A percentile compares a stretch with the other conserved stretches of the same genome.
Conservation (phyloP, 2,797 vertebrate genomes). For the Megalops cyprinoides region DNA sequence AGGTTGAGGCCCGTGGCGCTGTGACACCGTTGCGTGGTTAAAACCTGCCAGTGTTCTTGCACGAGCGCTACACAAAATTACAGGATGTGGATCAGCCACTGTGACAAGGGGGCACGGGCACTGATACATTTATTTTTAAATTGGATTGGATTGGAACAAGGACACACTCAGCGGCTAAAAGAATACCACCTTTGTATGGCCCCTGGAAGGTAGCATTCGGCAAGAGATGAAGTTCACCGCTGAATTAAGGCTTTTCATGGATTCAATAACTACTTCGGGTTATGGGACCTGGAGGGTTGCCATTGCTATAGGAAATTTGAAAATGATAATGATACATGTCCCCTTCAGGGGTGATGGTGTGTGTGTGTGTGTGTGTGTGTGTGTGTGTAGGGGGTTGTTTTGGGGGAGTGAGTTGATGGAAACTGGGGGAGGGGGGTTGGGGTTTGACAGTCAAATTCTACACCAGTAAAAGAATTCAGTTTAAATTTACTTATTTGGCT, state of each 20-base stretch:
- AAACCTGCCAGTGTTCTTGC: not conserved
- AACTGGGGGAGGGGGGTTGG: not conserved
- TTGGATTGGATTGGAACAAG: slow-evolving; percentile 44
- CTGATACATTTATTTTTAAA: slow-evolving; percentile 43
- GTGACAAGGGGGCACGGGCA: slow-evolving; percentile 28
- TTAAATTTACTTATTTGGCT: not conserved
- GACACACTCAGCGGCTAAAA: slow-evolving; percentile 42
- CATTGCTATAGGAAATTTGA: slow-evolving; percentile 30
- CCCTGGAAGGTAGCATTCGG: slow-evolving; percentile 36
- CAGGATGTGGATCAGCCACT: slow-evolving; percentile 35
- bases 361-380: not conserved
- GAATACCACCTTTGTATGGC: slow-evolving; percentile 48
- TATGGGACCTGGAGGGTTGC: slow-evolving; percentile 6
- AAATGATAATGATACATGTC: slow-evolving; percentile 29
- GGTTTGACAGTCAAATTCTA: not conserved
- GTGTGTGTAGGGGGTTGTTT: not conserved
- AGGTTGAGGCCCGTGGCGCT: not conserved
- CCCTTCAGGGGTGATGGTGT: not conserved
- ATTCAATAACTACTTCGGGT: slow-evolving; percentile 23
- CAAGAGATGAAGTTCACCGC: slow-evolving; percentile 37
- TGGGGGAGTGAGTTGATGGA: not conserved
- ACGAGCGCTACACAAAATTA: slow-evolving; percentile 26
- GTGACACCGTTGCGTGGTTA: slow-evolving; percentile 2
- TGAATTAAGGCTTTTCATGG: slow-evolving; percentile 33
- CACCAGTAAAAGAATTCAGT: not conserved